Evolutionary conservation across 2,113 vertebrate species (phyloP).

Genomic region (Pogonocichla stellata): DNA sequence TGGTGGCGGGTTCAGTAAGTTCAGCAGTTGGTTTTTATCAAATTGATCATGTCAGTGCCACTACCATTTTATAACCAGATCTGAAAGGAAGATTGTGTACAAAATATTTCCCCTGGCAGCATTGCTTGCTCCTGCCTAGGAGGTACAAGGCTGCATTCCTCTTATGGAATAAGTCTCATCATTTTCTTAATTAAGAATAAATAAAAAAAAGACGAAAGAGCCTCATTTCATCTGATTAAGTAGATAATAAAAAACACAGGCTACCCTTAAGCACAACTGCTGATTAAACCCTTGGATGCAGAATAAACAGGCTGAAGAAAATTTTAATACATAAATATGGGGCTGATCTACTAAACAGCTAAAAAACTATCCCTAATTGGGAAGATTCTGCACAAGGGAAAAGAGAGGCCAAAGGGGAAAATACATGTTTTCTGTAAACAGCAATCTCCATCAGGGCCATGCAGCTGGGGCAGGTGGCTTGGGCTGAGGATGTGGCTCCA

Average conservation of each 20-base stretch:
- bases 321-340: neutral
- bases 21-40: neutral
- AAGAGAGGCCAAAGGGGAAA: neutral
- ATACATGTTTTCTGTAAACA: accelerated
- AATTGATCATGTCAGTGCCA: neutral
- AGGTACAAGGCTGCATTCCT: neutral
- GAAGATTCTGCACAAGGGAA: neutral
- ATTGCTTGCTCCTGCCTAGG: neutral
- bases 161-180: neutral
- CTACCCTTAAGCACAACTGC: neutral
- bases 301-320: conserved; percentile 14
- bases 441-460: accelerated
- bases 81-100: neutral
- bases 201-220: neutral
- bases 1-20: neutral
- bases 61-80: neutral
- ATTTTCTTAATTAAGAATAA: conserved; percentile 27
- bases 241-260: neutral
- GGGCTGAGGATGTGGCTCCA: neutral
- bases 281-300: neutral
- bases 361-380: neutral
- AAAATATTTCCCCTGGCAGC: neutral
- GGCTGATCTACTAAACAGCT: neutral
- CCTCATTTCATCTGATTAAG: neutral
- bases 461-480: accelerated